Evolutionary conservation across 1,140 invertebrate genomes (phyloP), one percentile per base, ranked within the genome.

Genomic region (Galendromus occidentalis): DNA sequence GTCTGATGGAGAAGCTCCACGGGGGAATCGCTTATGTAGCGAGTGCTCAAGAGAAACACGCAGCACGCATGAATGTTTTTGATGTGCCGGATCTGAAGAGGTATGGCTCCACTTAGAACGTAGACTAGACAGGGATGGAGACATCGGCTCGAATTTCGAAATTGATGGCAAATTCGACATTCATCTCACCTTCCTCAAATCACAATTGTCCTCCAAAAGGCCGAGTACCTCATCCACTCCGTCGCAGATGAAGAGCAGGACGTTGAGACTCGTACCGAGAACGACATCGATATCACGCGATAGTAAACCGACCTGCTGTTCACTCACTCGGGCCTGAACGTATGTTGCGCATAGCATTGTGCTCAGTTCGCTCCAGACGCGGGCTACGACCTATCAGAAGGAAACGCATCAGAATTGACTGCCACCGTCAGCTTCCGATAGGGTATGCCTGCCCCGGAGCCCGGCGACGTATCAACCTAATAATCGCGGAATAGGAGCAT

Each of bases 211-310:
- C 14, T 59, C 51, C 2, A 59, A 22, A 6, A 33, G 25, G n/a
- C 51, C 51, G 14, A 59, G 20, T 1, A 59, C 51, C 17, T 59
- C 25, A 29, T 59, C 25, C 2, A 22, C 51, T 25, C 33, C 51
- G 25, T 59, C 51, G 51, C 51, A 59, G 9, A 33, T 33, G 22
- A 59, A 59, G 25, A 59, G 51, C 5, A 59, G 22, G 9, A 59
- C 51, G 33, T 59, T 59, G 17, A 59, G 9, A 22, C 51, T 59
- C 2, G 51, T 59, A 4, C 25, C 51, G 12, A 59, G 51, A 25
- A 59, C 51, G 4, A 59, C 51, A 33, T 59, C 51, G 51, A 59
- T 59, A 25, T 59, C 51, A 14, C 51, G 51, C 25, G 51, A 59
- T 12, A 59, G 14, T 4, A 59, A 33, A 17, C 25, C 51, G 12